phyloP scores from a whole-genome alignment of 2,113 vertebrate genomes.

The Melanotaenia duboulayi region DNA sequence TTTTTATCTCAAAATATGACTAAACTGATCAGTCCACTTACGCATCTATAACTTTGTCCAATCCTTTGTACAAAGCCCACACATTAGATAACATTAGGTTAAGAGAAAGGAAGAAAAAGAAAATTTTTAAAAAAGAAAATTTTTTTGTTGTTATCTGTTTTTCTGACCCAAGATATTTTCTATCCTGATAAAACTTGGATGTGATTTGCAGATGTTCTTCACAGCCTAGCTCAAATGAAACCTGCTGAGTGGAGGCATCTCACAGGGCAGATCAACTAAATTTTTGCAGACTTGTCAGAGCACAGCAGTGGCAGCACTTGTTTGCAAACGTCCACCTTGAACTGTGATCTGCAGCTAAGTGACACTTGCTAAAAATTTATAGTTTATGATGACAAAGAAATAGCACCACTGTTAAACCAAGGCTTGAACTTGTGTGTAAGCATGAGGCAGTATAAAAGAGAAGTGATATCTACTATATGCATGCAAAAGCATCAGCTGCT shows the following conservation, averaged over 20 bases:
- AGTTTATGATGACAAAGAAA: neutral
- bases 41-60: too few species aligned
- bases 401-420: neutral
- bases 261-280: slow-evolving; percentile 14
- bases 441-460: too few species aligned
- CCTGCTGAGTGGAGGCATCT: slow-evolving; percentile 22
- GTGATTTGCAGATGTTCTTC: slow-evolving; percentile 19
- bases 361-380: neutral
- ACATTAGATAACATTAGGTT: neutral
- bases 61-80: neutral
- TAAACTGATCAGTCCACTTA: neutral
- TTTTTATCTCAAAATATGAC: neutral
- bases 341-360: neutral
- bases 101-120: too few species aligned
- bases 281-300: slow-evolving; percentile 18
- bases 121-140: too few species aligned
- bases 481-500: too few species aligned
- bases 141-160: neutral
- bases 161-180: neutral
- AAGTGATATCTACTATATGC: too few species aligned
- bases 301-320: neutral
- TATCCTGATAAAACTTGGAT: neutral
- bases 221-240: slow-evolving; percentile 11
- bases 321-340: slow-evolving; percentile 6
- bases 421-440: too few species aligned